These are phyloP conservation scores for Alca torda DNA, from an alignment of 2,797 vertebrate species.

Conservation along the genomic window DNA sequence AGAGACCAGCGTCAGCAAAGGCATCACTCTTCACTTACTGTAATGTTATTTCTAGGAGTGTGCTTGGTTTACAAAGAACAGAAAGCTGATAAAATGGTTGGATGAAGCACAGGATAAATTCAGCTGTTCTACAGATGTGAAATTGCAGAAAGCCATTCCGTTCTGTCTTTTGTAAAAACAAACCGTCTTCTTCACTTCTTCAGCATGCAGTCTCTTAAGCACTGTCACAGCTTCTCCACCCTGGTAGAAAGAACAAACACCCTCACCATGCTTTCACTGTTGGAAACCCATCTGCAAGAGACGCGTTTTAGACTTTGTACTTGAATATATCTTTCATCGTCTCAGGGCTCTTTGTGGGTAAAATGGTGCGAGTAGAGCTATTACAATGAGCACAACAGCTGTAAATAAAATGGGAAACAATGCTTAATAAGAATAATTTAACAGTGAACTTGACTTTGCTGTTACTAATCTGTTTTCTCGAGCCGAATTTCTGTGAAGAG, in stretches of 20 bases:
- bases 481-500: neutral
- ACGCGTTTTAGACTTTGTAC: neutral
- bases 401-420: neutral
- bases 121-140: conserved; percentile 56
- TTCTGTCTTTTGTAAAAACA: neutral
- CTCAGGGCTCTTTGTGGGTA: neutral
- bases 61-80: neutral
- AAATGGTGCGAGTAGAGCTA: neutral
- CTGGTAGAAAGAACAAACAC: neutral
- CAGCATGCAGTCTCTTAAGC: neutral
- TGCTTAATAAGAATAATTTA: neutral
- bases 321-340: neutral
- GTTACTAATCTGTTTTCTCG: neutral
- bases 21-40: neutral
- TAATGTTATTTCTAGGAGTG: neutral
- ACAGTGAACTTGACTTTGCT: neutral
- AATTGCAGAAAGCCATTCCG: neutral
- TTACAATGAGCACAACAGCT: fast-evolving
- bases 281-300: neutral
- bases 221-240: neutral
- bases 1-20: neutral
- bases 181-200: neutral
- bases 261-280: neutral
- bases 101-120: neutral
- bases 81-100: neutral